Conservation (phyloP, 2,888 invertebrate genomes). For the Yponomeuta malinellus region DNA sequence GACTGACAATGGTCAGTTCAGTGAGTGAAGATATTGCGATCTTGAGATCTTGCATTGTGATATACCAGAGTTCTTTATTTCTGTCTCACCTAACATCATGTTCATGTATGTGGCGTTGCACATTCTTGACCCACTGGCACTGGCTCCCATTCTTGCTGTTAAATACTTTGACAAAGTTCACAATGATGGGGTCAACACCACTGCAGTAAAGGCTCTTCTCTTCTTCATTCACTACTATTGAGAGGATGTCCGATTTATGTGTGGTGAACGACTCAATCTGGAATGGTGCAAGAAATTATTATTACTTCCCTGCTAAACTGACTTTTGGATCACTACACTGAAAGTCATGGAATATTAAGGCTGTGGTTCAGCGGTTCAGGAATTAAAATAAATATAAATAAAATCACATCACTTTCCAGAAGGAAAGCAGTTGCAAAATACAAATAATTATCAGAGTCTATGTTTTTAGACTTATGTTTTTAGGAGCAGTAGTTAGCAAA, state of each 20-base stretch:
- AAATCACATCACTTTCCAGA: too few species aligned
- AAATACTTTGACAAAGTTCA: conserved; percentile 82
- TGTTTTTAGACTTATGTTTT: too few species aligned
- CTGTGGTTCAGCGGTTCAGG: too few species aligned
- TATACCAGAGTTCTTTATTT: background rate
- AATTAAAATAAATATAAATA: too few species aligned
- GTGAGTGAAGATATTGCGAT: too few species aligned
- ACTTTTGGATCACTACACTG: background rate
- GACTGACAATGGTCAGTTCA: too few species aligned
- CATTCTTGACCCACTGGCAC: conserved; percentile 88
- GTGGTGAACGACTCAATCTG: conserved; percentile 85
- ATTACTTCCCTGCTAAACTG: too few species aligned
- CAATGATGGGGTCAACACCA: conserved; percentile 88
- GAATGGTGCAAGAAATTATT: conserved; percentile 24
- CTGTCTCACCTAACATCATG: conserved; percentile 83
- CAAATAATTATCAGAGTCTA: too few species aligned
- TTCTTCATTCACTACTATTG: conserved; percentile 82
- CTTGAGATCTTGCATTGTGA: too few species aligned
- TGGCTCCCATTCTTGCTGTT: conserved; percentile 62
- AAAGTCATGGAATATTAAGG: background rate
- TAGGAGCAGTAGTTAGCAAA: too few species aligned
- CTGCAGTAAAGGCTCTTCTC: conserved; percentile 83
- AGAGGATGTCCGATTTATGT: conserved; percentile 87
- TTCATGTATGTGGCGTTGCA: conserved; percentile 86
- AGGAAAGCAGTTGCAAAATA: too few species aligned